These are phyloP conservation scores for Geotrypetes seraphini DNA, from an alignment of 2,797 vertebrate genomes.

Conservation along the genomic window DNA sequence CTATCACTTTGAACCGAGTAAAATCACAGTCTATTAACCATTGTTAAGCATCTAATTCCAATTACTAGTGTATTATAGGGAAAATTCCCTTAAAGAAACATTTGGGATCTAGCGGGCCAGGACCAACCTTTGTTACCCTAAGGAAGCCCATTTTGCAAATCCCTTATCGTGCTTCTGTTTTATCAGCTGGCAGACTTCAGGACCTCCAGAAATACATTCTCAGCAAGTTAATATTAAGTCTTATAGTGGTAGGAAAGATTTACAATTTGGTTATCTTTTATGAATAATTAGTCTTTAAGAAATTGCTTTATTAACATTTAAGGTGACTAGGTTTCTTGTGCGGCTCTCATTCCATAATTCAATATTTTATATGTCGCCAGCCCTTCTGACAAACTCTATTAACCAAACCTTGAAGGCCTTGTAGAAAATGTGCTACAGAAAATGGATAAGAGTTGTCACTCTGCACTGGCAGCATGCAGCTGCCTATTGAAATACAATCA, in stretches of 20 bases:
- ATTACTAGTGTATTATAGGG: no score
- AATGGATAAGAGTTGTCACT: constrained; percentile 20
- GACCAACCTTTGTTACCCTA: constrained; percentile 28
- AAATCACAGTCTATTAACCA: no score
- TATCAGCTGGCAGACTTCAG: constrained; percentile 19
- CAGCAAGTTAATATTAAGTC: constrained; percentile 11
- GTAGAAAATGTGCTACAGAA: constrained; percentile 21
- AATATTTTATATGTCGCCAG: constrained; percentile 23
- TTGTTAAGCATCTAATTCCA: no score
- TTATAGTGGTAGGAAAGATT: constrained; percentile 24
- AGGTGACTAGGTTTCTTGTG: constrained; percentile 8
- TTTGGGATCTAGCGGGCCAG: no score
- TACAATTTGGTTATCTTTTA: constrained; percentile 42
- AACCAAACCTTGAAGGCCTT: constrained; percentile 31
- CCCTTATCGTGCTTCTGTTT: constrained; percentile 18
- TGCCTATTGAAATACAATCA: constrained; percentile 6
- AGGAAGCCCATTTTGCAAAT: constrained; percentile 23
- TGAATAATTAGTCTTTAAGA: constrained; percentile 40
- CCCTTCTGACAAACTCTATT: constrained; percentile 28
- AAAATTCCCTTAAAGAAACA: no score
- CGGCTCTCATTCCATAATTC: constrained; percentile 32
- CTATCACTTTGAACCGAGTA: no score
- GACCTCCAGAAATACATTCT: constrained; percentile 18
- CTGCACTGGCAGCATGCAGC: constrained; percentile 5
- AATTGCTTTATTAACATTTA: constrained; percentile 41